Percentiles rank a stretch among this genome's conserved stretches.
Evolutionary conservation across 2,797 vertebrate genomes (phyloP).

Genomic region (Danionella dracula): DNA sequence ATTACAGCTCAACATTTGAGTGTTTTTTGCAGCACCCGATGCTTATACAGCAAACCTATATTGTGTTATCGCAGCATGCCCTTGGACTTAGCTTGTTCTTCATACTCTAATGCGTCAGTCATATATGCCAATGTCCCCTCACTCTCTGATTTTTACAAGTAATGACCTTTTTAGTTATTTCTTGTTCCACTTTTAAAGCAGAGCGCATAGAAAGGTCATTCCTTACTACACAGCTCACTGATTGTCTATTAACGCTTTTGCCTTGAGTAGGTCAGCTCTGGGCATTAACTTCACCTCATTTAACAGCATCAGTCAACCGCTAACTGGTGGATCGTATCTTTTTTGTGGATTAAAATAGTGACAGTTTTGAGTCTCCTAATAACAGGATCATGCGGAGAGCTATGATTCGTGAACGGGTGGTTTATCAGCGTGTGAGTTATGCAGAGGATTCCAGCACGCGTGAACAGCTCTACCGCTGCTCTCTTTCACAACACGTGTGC

Average conservation of each 20-base stretch:
- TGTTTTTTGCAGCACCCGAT: no score
- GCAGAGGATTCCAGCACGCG: background rate
- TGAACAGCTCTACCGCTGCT: background rate
- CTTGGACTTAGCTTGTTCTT: slow-evolving; percentile 17
- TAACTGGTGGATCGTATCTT: background rate
- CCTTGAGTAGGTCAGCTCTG: slow-evolving; percentile 24
- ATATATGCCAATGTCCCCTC: background rate
- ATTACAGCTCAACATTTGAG: no score
- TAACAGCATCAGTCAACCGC: slow-evolving; percentile 2
- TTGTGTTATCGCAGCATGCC: slow-evolving; percentile 22
- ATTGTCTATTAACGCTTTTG: slow-evolving; percentile 11
- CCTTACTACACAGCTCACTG: slow-evolving; percentile 18
- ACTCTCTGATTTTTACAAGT: background rate
- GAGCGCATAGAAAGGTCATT: slow-evolving; percentile 22
- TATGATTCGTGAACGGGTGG: background rate
- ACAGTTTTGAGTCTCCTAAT: background rate
- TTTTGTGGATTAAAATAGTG: slow-evolving; percentile 6
- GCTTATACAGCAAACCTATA: no score
- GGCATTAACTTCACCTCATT: slow-evolving; percentile 25
- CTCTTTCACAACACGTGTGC: background rate
- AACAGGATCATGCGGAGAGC: background rate
- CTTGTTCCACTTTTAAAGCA: background rate
- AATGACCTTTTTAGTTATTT: slow-evolving; percentile 20
- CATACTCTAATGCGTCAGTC: background rate
- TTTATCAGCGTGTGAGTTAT: slow-evolving; percentile 1